These are phyloP conservation scores for Epistrophe eligans DNA, from an alignment of 2,888 invertebrate species.

Conservation along the genomic window DNA sequence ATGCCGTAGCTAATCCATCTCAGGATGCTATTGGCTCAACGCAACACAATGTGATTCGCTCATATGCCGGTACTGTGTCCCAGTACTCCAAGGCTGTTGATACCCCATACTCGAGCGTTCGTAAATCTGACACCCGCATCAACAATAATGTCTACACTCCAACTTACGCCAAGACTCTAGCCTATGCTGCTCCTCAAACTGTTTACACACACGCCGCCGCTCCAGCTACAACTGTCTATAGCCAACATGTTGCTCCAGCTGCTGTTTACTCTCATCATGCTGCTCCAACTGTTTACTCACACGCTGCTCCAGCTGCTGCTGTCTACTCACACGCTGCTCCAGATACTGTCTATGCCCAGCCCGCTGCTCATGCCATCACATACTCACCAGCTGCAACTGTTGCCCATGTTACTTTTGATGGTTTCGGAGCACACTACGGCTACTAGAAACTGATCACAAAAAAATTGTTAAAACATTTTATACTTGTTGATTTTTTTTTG, in stretches of 20 bases:
- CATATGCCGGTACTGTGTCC: slow-evolving; percentile 86
- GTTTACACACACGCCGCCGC: slow-evolving; percentile 51
- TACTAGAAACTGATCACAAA: slow-evolving; percentile 83
- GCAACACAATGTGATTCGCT: slow-evolving; percentile 86
- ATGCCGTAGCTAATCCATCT: slow-evolving; percentile 80
- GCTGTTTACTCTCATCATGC: slow-evolving; percentile 71
- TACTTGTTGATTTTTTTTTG: slow-evolving; percentile 30
- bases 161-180: slow-evolving; percentile 79
- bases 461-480: slow-evolving; percentile 3
- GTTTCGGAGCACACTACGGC: slow-evolving; percentile 86
- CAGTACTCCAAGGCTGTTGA: slow-evolving; percentile 86
- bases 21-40: slow-evolving; percentile 82
- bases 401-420: slow-evolving; percentile 86
- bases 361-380: slow-evolving; percentile 78
- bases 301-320: slow-evolving; percentile 77
- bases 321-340: slow-evolving; percentile 80
- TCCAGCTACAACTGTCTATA: slow-evolving; percentile 76
- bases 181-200: slow-evolving; percentile 80
- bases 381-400: slow-evolving; percentile 85
- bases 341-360: slow-evolving; percentile 71
- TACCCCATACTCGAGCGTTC: slow-evolving; percentile 86
- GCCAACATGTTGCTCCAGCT: slow-evolving; percentile 69
- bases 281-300: slow-evolving; percentile 78
- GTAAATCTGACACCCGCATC: slow-evolving; percentile 85
- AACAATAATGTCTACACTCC: slow-evolving; percentile 82